phyloP scores from a whole-genome alignment of 2,113 vertebrate species.

The Dascyllus trimaculatus region DNA sequence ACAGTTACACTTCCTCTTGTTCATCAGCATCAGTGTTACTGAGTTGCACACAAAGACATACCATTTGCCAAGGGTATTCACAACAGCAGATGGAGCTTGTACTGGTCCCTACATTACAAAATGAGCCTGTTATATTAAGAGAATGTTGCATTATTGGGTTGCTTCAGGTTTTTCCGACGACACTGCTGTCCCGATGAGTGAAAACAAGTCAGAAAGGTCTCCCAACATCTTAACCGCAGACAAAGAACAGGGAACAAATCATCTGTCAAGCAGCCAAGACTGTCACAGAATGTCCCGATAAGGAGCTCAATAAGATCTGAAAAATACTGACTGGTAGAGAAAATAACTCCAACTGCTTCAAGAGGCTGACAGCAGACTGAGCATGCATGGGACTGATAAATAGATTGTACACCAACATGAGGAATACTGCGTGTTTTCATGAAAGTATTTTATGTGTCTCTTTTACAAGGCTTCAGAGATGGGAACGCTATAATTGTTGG shows the following conservation, averaged over 20 bases:
- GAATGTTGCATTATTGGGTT: background rate
- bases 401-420: background rate
- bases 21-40: background rate
- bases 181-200: background rate
- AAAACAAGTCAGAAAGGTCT: background rate
- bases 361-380: background rate
- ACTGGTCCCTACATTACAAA: background rate
- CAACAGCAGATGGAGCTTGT: background rate
- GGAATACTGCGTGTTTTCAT: background rate
- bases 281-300: background rate
- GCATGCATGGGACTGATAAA: background rate
- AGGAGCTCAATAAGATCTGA: constrained; percentile 10
- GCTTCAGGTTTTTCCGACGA: background rate
- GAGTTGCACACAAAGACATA: background rate
- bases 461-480: background rate
- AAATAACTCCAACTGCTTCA: background rate
- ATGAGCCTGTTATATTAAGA: background rate
- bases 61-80: too few relatives aligned
- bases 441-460: background rate
- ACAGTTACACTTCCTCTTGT: background rate
- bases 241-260: background rate
- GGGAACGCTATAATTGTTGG: background rate
- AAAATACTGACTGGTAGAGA: background rate
- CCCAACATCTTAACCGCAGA: background rate
- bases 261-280: background rate